Conservation (phyloP, 2,797 vertebrate genomes). For the Oophaga sylvatica region DNA sequence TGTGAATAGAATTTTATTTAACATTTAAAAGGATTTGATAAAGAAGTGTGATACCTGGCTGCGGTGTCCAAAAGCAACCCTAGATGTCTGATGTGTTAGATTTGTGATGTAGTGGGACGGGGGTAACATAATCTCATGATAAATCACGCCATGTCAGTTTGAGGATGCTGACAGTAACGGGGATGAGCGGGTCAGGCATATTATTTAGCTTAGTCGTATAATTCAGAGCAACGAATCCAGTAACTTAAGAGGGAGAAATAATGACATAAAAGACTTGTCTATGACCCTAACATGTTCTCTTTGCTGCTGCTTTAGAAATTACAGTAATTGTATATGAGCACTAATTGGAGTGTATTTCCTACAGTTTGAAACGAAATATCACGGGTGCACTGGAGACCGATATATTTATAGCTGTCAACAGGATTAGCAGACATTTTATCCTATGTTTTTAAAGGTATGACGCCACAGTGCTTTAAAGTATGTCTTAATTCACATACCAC, state of each 20-base stretch:
- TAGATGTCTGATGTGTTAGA: not conserved
- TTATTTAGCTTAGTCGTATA: not conserved
- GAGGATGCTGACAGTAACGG: not conserved
- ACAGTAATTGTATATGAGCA: not conserved
- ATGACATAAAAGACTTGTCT: not conserved
- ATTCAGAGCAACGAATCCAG: not conserved
- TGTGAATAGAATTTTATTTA: too few species aligned
- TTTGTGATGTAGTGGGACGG: not conserved
- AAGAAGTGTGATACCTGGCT: too few species aligned
- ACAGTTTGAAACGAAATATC: not conserved
- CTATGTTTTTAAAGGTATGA: not conserved
- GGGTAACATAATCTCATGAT: not conserved
- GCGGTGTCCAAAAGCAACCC: not conserved
- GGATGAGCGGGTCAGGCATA: not conserved
- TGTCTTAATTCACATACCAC: conserved; percentile 14
- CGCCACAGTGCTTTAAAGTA: conserved; percentile 3
- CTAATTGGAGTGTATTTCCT: conserved; percentile 4
- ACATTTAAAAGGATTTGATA: too few species aligned
- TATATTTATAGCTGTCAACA: not conserved
- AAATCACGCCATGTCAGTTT: not conserved
- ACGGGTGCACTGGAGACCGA: not conserved
- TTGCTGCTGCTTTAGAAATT: not conserved
- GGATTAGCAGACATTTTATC: conserved; percentile 19
- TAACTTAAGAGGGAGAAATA: too few species aligned
- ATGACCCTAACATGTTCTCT: not conserved